Evolutionary conservation across 2,888 invertebrate genomes (phyloP).

Genomic region (Tiphia femorata): DNA sequence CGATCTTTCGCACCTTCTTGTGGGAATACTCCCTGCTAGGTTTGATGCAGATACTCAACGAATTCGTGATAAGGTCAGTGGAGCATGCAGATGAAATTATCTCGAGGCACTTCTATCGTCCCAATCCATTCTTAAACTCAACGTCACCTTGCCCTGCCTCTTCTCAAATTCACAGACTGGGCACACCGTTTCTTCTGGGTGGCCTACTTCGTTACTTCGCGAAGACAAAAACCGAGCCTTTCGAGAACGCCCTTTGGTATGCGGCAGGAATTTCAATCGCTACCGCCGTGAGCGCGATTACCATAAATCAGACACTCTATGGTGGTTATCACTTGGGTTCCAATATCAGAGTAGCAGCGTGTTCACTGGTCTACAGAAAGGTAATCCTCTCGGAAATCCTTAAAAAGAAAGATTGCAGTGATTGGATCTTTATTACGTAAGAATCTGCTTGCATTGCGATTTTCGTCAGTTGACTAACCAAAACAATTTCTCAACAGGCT

Average conservation of each 20-base stretch:
- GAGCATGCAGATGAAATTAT: too few species aligned
- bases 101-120: too few species aligned
- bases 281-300: conserved; percentile 70
- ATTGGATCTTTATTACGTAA: too few species aligned
- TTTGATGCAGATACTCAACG: conserved; percentile 68
- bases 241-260: conserved; percentile 57
- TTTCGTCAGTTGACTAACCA: too few species aligned
- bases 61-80: conserved; percentile 61
- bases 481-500: conserved; percentile 67
- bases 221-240: conserved; percentile 38
- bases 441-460: too few species aligned
- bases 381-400: conserved; percentile 73
- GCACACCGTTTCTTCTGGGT: conserved; percentile 78
- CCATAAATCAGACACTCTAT: conserved; percentile 77
- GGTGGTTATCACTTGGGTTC: conserved; percentile 83
- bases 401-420: too few species aligned
- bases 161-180: conserved; percentile 70
- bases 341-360: conserved; percentile 84
- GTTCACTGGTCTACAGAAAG: conserved; percentile 89
- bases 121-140: too few species aligned
- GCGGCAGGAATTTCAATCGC: conserved; percentile 62
- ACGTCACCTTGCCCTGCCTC: too few species aligned
- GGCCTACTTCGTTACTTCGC: conserved; percentile 77
- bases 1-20: conserved; percentile 69
- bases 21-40: conserved; percentile 68